These are phyloP conservation scores for Patella pellucida DNA, from an alignment of 2,888 invertebrate genomes.

Conservation along the genomic window DNA sequence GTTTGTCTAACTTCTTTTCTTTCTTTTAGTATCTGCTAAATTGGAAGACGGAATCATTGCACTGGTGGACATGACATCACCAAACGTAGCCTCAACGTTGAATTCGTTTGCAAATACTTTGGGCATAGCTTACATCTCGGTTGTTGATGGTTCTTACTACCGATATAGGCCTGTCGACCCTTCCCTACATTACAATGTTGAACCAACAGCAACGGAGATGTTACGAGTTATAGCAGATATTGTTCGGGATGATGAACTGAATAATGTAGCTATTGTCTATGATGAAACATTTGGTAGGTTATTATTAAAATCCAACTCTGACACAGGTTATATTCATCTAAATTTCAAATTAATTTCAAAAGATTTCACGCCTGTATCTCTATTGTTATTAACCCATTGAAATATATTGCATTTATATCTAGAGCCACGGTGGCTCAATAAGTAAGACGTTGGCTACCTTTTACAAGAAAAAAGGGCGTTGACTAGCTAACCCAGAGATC, in stretches of 20 bases:
- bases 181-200: conserved; percentile 69
- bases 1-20: conserved; percentile 1
- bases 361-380: too few species aligned
- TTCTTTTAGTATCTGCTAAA: conserved; percentile 50
- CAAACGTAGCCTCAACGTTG: conserved; percentile 49
- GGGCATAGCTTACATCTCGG: conserved; percentile 56
- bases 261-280: conserved; percentile 91
- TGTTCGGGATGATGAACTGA: conserved; percentile 86
- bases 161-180: conserved; percentile 20
- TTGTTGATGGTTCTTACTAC: conserved; percentile 47
- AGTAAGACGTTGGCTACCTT: too few species aligned
- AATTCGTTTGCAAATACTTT: conserved; percentile 53
- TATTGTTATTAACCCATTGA: too few species aligned
- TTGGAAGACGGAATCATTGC: conserved; percentile 44
- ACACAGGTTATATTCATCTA: too few species aligned
- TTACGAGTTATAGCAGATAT: conserved; percentile 87
- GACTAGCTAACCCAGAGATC: too few species aligned
- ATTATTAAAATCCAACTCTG: background rate
- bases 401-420: too few species aligned
- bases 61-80: conserved; percentile 59
- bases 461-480: too few species aligned
- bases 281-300: conserved; percentile 85
- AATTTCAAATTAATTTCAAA: too few species aligned
- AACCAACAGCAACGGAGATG: conserved; percentile 88
- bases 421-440: too few species aligned